A percentile compares a stretch with the other conserved stretches of the same genome.
Evolutionary conservation across 2,888 invertebrate genomes (phyloP).

Genomic region (Cabera pusaria): DNA sequence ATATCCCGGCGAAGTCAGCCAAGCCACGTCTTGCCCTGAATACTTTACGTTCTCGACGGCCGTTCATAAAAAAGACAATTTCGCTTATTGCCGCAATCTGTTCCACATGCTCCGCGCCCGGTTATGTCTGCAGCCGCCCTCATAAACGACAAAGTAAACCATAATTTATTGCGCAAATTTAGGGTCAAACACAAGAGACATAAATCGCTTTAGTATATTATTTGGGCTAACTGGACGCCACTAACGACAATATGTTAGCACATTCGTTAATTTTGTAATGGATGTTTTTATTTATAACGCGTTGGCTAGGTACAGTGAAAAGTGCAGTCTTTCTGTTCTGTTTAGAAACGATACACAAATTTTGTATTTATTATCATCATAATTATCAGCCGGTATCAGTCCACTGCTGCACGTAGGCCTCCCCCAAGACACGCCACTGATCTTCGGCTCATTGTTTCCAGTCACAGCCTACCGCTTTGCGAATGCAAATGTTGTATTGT

Average conservation of each 20-base stretch:
- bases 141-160: constrained; percentile 83
- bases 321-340: too few relatives aligned
- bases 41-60: constrained; percentile 69
- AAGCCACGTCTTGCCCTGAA: constrained; percentile 53
- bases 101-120: constrained; percentile 74
- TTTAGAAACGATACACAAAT: too few relatives aligned
- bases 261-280: constrained; percentile 30
- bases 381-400: too few relatives aligned
- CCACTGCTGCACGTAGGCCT: too few relatives aligned
- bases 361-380: too few relatives aligned
- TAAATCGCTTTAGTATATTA: constrained; percentile 72
- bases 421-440: too few relatives aligned
- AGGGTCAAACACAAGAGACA: constrained; percentile 74
- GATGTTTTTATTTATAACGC: constrained; percentile 25
- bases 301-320: constrained; percentile 5
- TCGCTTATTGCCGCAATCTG: constrained; percentile 82
- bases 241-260: constrained; percentile 40
- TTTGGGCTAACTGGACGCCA: constrained; percentile 50
- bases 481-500: too few relatives aligned
- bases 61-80: constrained; percentile 83
- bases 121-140: constrained; percentile 75
- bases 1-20: constrained; percentile 43
- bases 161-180: constrained; percentile 80
- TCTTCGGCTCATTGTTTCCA: too few relatives aligned
- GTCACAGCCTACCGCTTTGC: too few relatives aligned